Base-by-base conservation (phyloP, 1,140 invertebrate genomes). In the Lepidostoma basale region DNA sequence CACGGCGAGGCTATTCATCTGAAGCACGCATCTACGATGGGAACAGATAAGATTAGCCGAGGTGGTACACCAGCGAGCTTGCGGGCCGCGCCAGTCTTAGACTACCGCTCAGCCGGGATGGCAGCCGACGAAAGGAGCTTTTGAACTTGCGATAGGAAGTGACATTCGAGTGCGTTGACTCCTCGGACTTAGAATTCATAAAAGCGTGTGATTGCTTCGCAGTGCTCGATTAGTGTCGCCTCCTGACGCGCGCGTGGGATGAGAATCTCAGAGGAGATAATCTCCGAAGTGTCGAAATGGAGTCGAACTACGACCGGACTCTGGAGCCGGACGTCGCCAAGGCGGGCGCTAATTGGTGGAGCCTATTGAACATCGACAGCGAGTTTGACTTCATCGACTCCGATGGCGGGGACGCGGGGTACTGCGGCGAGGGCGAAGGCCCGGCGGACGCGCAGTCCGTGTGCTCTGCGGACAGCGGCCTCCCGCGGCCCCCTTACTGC, bases 351-450 rank as follows among this genome's bases (percentile, higher is more conserved):
- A 59, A 59, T 14, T 56, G 62, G 62, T 65, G 62, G 62, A 33
- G n/a, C 18, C 16, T 65, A n/a, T 40, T 44, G 20, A 52, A 42
- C 22, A 22, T 54, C 10, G 62, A 54, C 49, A 26, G 33, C 16
- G 60, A 67, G 23, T 45, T 52, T 12, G 52, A 58, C 16, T 70
- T 62, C 64, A 69, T 63, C 40, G 72, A 76, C 39, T 49, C 10
- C 33, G 56, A 49, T 3, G 47, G 33, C 18, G 49, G 30, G 16
- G 49, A 52, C 28, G 14, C 12, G 20, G 16, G 39, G 12, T 28
- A 14, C 36, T 36, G 68, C 74, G 71, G 71, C 72, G 72, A 72
- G 73, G 68, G 69, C 47, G 67, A 68, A 8, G 30, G 54, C 47
- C 23, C 68, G 64, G 67, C 62, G 58, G 73, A 75, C 26, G 56